Evolutionary conservation across 23 tunicate species (phyloP), one percentile per base, ranked within the genome.

Genomic region (Halocynthia aurantium): DNA sequence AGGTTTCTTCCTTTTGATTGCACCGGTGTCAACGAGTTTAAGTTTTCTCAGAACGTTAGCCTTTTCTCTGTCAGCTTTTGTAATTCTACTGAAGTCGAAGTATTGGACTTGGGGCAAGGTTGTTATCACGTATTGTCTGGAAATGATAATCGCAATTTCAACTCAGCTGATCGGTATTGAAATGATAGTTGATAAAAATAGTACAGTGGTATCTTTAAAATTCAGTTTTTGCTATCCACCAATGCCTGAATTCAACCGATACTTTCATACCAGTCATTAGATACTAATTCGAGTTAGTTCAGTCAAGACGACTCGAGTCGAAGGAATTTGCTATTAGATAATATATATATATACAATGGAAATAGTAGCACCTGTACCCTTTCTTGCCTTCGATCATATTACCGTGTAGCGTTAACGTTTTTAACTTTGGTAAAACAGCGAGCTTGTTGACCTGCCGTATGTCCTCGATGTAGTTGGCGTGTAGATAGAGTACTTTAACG

Each of bases 1-100:
- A 57, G 67, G 76, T 6, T 53, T 72, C 57, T 81, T 89, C 73
- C 76, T 84, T 52, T 75, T 80, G 67, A 75, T 72, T 40, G 12
- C n/a, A 52, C 55, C 61, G 22, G 64, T 21, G 13, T 84, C 96
- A 50, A 89, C 70, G 9, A 89, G 69, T 52, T 89, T 89, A n/a
- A 89, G 72, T 66, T 80, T 81, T 51, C 21, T 76, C 96, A 88
- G 84, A 44, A 84, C 82, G 19, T 63, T 64, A 8, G 98, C 98
- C 76, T 92, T 92, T 70, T 86, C 92, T 18, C 92, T 72, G 63
- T 92, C 98, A 5, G 98, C 87, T 82, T 78, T 86, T 8, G 92
- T 92, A 40, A 92, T 83, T 57, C 88, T 70, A 70, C 98, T 92
- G 79, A 92, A 92, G 70, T 92, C 98, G 53, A 92, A 60, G 62